phyloP scores from a whole-genome alignment of 2,113 vertebrate species.

The Alethe castanea region DNA sequence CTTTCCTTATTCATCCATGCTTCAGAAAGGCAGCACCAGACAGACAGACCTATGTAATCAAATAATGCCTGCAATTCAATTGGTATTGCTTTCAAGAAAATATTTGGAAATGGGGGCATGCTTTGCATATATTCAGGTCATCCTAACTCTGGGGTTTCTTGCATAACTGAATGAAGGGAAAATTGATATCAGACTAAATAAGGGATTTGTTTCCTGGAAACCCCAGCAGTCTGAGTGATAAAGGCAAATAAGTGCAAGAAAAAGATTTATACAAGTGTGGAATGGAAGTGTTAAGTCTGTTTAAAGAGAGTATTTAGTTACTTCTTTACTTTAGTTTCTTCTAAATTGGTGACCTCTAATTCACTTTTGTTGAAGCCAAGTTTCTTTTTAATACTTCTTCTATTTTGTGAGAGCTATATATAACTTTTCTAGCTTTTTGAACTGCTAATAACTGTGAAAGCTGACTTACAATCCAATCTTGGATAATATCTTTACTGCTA shows the following conservation, averaged over 20 bases:
- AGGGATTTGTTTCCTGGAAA: neutral
- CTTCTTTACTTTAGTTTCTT: neutral
- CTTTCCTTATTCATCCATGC: neutral
- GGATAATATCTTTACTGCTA: neutral
- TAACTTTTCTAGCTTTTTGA: neutral
- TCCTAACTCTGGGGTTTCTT: neutral
- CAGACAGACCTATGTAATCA: neutral
- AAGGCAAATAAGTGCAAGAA: neutral
- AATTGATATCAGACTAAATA: neutral
- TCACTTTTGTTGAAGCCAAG: neutral
- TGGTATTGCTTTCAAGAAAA: neutral
- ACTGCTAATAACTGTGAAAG: neutral
- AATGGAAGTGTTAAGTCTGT: neutral
- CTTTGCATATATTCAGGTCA: neutral
- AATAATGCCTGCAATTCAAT: neutral
- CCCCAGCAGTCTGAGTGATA: neutral
- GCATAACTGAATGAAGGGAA: neutral
- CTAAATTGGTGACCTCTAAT: neutral
- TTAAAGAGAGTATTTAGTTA: neutral
- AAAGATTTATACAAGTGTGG: neutral
- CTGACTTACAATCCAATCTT: neutral
- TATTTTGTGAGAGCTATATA: neutral
- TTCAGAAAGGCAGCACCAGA: neutral
- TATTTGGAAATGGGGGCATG: neutral
- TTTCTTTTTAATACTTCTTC: neutral